Evolutionary conservation across 2,797 vertebrate species (phyloP), one percentile per base, ranked within the genome.

Genomic region (Emydoidea blandingii): DNA sequence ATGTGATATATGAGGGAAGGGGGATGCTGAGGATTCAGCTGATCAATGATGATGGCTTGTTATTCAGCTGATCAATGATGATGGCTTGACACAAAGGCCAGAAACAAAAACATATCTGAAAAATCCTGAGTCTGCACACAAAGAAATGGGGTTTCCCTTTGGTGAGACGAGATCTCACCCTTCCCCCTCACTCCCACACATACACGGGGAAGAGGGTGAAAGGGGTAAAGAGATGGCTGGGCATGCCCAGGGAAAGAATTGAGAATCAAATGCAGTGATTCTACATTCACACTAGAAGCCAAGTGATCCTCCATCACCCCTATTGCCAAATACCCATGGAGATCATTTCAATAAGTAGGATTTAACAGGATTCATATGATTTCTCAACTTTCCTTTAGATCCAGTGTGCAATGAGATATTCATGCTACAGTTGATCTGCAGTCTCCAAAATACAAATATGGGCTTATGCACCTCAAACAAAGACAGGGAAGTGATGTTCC

Each of bases 361-460:
- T 87, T 91, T 84, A 89, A 80, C 6, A 0, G 1, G 18, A 81
- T 53, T 34, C 74, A 83, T 82, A 86, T 95, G 87, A 80, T 91
- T 89, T 92, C 29, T 88, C 44, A 91, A 5, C 62, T 91, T 95
- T 94, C 37, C 49, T 83, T 52, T 68, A 68, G n/a, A 68, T 68
- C 1, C 54, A 27, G 25, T 44, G n/a, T 56, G 88, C 87, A 93
- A 87, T 31, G 37, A 79, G 53, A 62, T 47, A 41, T 18, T 87
- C 10, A 31, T 53, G 53, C 3, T 4, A 54, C 47, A 59, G 23
- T 14, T 25, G 34, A 14, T 12, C 79, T 37, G 52, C 37, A 37
- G 50, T 86, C 52, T 89, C 62, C 21, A 86, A 83, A 92, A 90
- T 89, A 79, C 41, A 74, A 41, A 82, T 5, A n/a, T 0, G 14